These are phyloP conservation scores for Andrena bucephala DNA, from an alignment of 2,888 invertebrate species.

Conservation along the genomic window DNA sequence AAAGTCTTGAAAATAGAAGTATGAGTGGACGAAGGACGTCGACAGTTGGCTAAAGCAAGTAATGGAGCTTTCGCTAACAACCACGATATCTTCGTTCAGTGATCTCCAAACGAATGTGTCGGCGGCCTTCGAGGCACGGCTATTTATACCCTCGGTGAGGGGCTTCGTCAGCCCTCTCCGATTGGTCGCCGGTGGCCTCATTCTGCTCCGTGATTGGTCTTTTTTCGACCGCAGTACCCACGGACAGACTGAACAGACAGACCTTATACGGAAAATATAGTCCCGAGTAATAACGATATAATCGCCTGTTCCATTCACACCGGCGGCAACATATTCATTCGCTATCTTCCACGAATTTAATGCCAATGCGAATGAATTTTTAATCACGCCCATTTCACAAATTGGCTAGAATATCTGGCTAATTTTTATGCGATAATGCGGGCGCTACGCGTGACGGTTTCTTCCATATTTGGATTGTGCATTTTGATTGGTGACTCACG, in stretches of 20 bases:
- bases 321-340: slow-evolving; percentile 15
- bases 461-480: slow-evolving; percentile 60
- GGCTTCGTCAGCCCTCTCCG: slow-evolving; percentile 40
- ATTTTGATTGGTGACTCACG: slow-evolving; percentile 58
- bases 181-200: slow-evolving; percentile 63
- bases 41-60: slow-evolving; percentile 71
- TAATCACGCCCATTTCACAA: background rate
- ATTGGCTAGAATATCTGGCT: background rate
- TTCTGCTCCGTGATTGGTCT: slow-evolving; percentile 52
- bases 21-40: slow-evolving; percentile 31
- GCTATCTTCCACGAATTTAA: background rate
- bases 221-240: slow-evolving; percentile 63
- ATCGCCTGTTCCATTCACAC: slow-evolving; percentile 30
- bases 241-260: slow-evolving; percentile 23
- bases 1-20: slow-evolving; percentile 28
- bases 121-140: slow-evolving; percentile 1
- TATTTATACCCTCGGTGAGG: slow-evolving; percentile 61
- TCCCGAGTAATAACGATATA: slow-evolving; percentile 42
- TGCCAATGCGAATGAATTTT: background rate
- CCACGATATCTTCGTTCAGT: slow-evolving; percentile 22
- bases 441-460: slow-evolving; percentile 41
- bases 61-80: slow-evolving; percentile 71
- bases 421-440: slow-evolving; percentile 6
- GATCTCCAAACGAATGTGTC: slow-evolving; percentile 47
- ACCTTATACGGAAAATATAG: slow-evolving; percentile 65